phyloP scores from a whole-genome alignment of 2,113 vertebrate species.

The Glareola pratincola region DNA sequence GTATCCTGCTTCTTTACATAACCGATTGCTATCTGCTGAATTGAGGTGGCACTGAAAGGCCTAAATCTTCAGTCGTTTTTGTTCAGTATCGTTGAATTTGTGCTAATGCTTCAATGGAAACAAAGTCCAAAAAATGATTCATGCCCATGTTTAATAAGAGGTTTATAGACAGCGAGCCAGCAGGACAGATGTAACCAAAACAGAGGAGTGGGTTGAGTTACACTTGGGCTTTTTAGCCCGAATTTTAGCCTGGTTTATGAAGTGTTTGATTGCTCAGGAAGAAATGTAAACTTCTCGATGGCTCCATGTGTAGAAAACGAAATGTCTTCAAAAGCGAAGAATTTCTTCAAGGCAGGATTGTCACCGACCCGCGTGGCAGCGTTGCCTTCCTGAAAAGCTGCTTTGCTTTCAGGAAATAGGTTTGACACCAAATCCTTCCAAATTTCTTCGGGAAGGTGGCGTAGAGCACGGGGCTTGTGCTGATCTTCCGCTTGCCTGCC shows the following conservation, averaged over 20 bases:
- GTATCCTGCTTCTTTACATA: constrained; percentile 50
- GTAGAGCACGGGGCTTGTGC: rapidly evolving
- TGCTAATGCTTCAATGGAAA: background rate
- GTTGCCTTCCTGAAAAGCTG: background rate
- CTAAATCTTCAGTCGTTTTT: background rate
- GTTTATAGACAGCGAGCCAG: background rate
- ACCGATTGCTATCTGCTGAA: constrained; percentile 25
- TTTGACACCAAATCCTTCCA: background rate
- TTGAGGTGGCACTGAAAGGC: background rate
- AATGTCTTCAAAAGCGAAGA: background rate
- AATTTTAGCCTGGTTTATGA: background rate
- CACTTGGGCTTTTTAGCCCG: background rate
- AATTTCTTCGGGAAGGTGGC: background rate
- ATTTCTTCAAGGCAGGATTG: background rate
- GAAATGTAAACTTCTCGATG: background rate
- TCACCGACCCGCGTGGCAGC: rapidly evolving
- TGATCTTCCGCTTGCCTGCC: background rate
- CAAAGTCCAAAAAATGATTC: background rate
- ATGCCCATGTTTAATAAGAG: background rate
- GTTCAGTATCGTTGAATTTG: background rate
- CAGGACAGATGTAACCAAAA: background rate
- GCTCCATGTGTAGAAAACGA: background rate
- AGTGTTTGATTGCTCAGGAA: background rate
- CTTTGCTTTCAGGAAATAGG: background rate
- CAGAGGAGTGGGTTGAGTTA: background rate